Base-by-base conservation (phyloP, 2,888 invertebrate genomes). In the Caenorhabditis macrosperma region DNA sequence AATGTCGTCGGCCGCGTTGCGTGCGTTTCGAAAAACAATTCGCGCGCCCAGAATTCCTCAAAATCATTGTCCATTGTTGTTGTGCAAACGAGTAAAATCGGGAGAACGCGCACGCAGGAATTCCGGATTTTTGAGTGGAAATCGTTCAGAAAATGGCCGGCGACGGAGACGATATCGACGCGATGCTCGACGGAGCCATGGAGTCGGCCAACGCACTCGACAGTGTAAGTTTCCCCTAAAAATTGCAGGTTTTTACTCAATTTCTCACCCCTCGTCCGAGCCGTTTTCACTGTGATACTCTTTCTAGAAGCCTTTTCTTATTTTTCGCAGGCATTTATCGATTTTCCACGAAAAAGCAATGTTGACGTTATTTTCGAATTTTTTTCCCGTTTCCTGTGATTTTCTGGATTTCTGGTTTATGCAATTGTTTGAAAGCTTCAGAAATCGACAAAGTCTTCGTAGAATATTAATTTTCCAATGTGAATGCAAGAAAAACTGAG, bases 151-250 rank as follows among this genome's bases (percentile, higher is more conserved):
- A 41, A 61, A 84, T 82, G 33, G 81, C 77, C 26, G 78, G 59
- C 46, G 82, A 79, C 41, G 67, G 59, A 28, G 61, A 35, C 41
- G 82, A 85, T 20, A 82, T 85, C 50, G 85, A 85, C 55, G 82
- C 81, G 33, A 82, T 85, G 75, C 79, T 85, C 35, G 85, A 85
- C 52, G 75, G 81, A 30, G 84, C 84, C 6, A 67, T 85, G 63
- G 75, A 60, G 3, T 41, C 46, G 0, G 59, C 67, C 2, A 68
- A 46, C 1, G 9, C 46, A 10, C 38, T 64, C 57, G 28, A 35
- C 15, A 59, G 24, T 50, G 60, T 44, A 63, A 63, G 63, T 61
- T 61, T 7, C 20, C 22, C 20, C n/a, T 15, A 5, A 15, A 12
- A 3, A 41, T 28, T 48, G 12, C 61, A 48, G 30, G 46, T 50